Evolutionary conservation across 2,797 vertebrate species (phyloP).

Genomic region (Propithecus perrieri): DNA sequence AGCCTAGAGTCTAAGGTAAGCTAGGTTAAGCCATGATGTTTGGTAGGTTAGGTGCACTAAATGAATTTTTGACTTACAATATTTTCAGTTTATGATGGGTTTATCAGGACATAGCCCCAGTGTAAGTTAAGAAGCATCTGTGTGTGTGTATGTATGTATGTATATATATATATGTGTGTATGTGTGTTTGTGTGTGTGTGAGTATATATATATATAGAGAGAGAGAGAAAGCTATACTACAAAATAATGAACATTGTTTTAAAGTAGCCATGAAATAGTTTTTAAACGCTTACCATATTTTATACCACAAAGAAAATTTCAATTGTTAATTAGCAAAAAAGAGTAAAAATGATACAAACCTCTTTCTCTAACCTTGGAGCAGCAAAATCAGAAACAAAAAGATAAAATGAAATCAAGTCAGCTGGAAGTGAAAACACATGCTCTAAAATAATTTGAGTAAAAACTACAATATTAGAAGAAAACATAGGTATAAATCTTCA

Average conservation of each 20-base stretch:
- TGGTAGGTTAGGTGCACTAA: background rate
- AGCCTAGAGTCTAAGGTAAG: background rate
- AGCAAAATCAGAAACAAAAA: constrained; percentile 23
- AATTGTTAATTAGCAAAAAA: background rate
- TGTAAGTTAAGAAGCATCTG: background rate
- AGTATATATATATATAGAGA: background rate
- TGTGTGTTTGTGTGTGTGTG: no score
- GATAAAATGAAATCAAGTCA: background rate
- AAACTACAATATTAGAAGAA: background rate
- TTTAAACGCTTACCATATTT: background rate
- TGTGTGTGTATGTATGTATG: background rate
- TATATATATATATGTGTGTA: background rate
- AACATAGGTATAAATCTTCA: background rate
- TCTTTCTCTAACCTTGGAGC: background rate
- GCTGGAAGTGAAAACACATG: background rate
- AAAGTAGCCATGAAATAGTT: background rate
- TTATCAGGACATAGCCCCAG: background rate
- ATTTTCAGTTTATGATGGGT: background rate
- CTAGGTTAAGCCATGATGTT: background rate
- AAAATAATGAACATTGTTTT: background rate
- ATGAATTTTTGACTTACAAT: background rate
- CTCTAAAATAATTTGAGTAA: background rate
- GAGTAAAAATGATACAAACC: background rate
- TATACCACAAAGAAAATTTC: background rate
- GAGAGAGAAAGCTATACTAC: background rate